Evolutionary conservation across 2,797 vertebrate species (phyloP).

Genomic region (Limnodromus scolopaceus): DNA sequence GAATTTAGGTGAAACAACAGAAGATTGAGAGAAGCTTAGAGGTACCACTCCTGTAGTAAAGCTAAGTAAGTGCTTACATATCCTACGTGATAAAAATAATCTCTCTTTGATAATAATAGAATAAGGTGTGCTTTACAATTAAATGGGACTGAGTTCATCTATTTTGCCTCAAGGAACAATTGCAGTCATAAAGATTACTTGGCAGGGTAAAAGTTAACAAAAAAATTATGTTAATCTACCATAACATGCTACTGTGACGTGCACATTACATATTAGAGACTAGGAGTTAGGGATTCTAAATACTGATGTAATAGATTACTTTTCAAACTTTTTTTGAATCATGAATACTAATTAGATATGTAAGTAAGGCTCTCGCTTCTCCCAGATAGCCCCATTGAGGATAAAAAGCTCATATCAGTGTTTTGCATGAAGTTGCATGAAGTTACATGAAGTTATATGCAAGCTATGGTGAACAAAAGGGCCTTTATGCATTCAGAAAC

Average conservation of each 20-base stretch:
- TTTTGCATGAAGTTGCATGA: not conserved
- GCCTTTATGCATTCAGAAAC: not conserved
- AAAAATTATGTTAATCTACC: not conserved
- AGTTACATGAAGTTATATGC: not conserved
- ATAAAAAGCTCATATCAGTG: not conserved
- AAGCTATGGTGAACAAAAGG: not conserved
- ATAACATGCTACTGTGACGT: not conserved
- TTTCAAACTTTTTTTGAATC: not conserved
- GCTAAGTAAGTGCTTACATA: not conserved
- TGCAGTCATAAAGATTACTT: not conserved
- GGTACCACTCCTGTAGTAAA: not conserved
- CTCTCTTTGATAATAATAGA: not conserved
- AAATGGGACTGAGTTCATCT: not conserved
- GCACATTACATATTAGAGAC: not conserved
- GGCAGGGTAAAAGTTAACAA: not conserved
- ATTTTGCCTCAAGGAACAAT: not conserved
- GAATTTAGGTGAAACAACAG: not conserved
- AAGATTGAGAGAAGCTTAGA: not conserved
- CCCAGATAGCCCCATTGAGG: fast-evolving
- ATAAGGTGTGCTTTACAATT: not conserved
- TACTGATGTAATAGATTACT: fast-evolving
- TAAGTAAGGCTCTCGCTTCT: not conserved
- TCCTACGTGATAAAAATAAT: not conserved
- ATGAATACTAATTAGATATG: not conserved
- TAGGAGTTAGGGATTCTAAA: not conserved